A percentile compares a stretch with the other conserved stretches of the same genome.
These are phyloP conservation scores for Oxytorus armatus DNA, from an alignment of 2,888 invertebrate species.

Conservation along the genomic window DNA sequence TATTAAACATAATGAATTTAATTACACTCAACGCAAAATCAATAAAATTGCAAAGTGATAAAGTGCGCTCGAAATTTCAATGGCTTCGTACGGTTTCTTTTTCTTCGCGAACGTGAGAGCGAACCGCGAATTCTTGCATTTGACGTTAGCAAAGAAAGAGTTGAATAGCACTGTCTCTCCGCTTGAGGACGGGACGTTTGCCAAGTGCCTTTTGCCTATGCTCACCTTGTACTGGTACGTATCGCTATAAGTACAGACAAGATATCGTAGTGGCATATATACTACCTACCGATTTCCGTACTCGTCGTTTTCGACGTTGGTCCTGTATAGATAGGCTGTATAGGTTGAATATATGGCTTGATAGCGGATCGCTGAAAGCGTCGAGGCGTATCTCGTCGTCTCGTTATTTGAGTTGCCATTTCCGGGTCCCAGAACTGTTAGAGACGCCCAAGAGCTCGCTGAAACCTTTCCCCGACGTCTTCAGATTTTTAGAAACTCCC, in stretches of 20 bases:
- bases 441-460: constrained; percentile 42
- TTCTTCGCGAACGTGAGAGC: background rate
- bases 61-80: background rate
- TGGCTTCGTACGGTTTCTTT: background rate
- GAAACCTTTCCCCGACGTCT: too few relatives aligned
- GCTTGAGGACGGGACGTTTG: constrained; percentile 47
- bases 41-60: background rate
- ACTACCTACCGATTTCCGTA: constrained; percentile 29
- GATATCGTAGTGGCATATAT: too few relatives aligned
- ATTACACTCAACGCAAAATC: too few relatives aligned
- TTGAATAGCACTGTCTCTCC: constrained; percentile 19
- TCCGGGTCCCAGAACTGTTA: constrained; percentile 51
- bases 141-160: constrained; percentile 17
- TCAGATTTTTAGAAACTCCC: too few relatives aligned
- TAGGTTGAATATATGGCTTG: constrained; percentile 10
- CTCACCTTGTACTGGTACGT: background rate
- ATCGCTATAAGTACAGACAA: too few relatives aligned
- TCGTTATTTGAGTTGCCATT: constrained; percentile 62
- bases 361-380: constrained; percentile 55
- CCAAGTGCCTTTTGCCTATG: constrained; percentile 49
- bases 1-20: too few relatives aligned
- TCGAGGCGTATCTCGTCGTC: constrained; percentile 43
- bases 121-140: constrained; percentile 6
- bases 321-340: background rate
- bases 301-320: constrained; percentile 24